These are phyloP conservation scores for Maniola jurtina DNA, from an alignment of 1,140 invertebrate species.

Conservation along the genomic window DNA sequence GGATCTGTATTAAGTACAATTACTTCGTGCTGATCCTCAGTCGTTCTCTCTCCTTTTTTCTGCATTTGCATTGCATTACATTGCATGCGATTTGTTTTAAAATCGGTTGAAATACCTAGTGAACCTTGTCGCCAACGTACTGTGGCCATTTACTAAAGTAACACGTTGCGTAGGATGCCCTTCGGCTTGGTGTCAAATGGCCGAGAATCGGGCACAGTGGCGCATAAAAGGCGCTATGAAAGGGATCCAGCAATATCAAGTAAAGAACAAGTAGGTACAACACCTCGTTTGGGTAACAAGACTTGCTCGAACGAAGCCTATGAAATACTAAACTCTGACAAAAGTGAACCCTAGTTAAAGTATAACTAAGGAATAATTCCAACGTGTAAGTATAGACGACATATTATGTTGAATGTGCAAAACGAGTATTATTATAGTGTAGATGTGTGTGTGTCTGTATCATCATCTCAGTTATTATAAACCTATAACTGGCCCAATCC, in stretches of 20 bases:
- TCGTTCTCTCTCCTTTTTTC: too few species aligned
- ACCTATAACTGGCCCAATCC: too few species aligned
- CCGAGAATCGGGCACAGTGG: constrained; percentile 6
- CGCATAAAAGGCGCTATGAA: constrained; percentile 1
- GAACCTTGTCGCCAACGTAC: background rate
- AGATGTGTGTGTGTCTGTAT: too few species aligned
- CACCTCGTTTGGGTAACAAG: background rate
- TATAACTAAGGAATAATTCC: too few species aligned
- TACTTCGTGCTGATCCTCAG: too few species aligned
- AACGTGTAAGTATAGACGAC: background rate
- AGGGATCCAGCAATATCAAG: constrained; percentile 1
- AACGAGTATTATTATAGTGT: too few species aligned
- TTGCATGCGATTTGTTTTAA: background rate
- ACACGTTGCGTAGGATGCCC: background rate
- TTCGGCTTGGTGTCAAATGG: constrained; percentile 8
- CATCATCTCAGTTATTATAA: too few species aligned
- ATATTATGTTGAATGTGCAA: background rate
- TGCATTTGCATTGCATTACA: too few species aligned
- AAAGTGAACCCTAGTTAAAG: too few species aligned
- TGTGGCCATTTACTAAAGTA: background rate
- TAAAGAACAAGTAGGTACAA: background rate
- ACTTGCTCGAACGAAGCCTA: background rate
- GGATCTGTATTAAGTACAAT: too few species aligned
- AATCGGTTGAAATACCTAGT: background rate
- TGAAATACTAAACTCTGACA: background rate